Percentiles rank a stretch among this genome's conserved stretches.
Evolutionary conservation across 2,797 vertebrate genomes (phyloP).

Genomic region (Capromys pilorides): DNA sequence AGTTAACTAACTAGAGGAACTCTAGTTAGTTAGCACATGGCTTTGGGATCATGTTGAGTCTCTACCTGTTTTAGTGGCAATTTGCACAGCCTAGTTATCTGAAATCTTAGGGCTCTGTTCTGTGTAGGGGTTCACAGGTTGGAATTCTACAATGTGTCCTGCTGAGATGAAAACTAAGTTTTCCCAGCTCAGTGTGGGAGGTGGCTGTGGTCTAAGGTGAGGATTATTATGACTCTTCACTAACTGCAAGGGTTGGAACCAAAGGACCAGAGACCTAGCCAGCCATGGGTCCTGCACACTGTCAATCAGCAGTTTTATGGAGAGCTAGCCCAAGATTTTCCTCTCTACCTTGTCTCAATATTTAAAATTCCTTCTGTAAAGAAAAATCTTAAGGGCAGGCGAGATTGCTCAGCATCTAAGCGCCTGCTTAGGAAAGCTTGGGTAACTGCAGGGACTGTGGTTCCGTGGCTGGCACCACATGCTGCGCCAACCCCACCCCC

Average conservation of each 20-base stretch:
- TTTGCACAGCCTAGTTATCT: neutral
- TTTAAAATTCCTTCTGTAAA: slow-evolving; percentile 43
- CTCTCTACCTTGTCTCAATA: neutral
- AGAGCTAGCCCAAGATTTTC: neutral
- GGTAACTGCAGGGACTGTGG: too few species aligned
- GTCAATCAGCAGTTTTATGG: neutral
- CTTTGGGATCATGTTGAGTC: neutral
- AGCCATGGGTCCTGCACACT: neutral
- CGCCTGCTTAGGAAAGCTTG: too few species aligned
- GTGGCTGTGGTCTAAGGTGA: neutral
- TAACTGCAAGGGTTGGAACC: neutral
- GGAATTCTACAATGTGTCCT: neutral
- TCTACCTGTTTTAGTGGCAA: neutral
- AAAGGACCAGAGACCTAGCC: neutral
- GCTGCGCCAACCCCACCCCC: too few species aligned
- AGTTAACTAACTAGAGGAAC: neutral
- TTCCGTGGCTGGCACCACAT: too few species aligned
- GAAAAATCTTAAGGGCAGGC: neutral
- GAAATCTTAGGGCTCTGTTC: neutral
- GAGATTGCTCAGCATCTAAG: too few species aligned
- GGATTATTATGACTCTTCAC: neutral
- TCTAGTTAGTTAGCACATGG: neutral
- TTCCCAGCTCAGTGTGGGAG: neutral
- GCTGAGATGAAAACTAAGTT: slow-evolving; percentile 9
- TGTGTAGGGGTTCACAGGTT: neutral